Conservation (phyloP, 2,113 vertebrate genomes). For the Electrona antarctica region DNA sequence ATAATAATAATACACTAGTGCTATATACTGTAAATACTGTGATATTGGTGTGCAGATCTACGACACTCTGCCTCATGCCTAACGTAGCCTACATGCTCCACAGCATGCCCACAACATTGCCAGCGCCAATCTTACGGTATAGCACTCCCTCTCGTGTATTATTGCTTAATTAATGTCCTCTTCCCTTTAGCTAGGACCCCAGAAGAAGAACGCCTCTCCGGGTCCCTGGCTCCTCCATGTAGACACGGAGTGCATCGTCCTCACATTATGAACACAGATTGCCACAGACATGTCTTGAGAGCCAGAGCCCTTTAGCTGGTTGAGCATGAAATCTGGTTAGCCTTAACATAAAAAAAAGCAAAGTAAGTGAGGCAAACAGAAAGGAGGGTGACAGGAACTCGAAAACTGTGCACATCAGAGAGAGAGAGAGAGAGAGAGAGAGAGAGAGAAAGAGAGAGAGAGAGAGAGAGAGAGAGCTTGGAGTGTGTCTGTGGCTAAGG, state of each 20-base stretch:
- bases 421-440: conserved; percentile 12
- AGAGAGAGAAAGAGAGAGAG: neutral
- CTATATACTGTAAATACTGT: neutral
- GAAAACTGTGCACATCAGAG: conserved; percentile 19
- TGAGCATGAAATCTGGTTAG: conserved; percentile 73
- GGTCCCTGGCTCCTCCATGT: conserved; percentile 21
- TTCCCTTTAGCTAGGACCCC: neutral
- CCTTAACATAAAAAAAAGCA: conserved; percentile 29
- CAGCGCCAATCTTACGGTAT: too few species aligned
- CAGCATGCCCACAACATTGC: neutral
- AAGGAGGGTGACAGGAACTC: conserved; percentile 35
- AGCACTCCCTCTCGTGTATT: too few species aligned
- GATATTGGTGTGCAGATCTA: neutral
- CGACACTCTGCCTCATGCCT: too few species aligned
- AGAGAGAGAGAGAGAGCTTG: neutral
- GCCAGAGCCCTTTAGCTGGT: conserved; percentile 54
- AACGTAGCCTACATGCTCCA: neutral
- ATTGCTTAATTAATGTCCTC: too few species aligned
- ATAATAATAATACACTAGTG: neutral
- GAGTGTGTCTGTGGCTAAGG: neutral
- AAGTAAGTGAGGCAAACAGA: conserved; percentile 33
- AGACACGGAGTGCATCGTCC: conserved; percentile 25
- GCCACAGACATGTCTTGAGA: conserved; percentile 42
- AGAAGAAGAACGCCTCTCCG: neutral
- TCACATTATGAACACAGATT: conserved; percentile 49